Percentiles rank a stretch among this genome's conserved stretches.
phyloP scores from a whole-genome alignment of 2,888 invertebrate species.

The Drosophila peninsularis region DNA sequence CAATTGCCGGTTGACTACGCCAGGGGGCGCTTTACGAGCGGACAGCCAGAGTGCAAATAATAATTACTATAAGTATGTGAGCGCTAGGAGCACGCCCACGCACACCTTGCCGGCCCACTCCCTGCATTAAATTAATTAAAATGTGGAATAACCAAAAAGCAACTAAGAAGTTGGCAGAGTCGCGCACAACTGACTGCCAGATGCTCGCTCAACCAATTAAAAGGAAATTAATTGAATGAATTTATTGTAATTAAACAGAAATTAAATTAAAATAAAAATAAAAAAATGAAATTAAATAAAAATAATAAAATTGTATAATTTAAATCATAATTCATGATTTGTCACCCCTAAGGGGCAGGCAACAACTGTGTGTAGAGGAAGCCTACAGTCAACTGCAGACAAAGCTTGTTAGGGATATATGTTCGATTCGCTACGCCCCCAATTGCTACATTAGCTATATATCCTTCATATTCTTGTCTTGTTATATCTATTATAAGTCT shows the following conservation, averaged over 20 bases:
- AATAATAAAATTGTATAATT: no score
- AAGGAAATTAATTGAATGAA: no score
- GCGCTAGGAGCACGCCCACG: neutral
- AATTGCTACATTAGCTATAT: neutral
- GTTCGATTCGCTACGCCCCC: no score
- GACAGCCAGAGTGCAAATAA: slow-evolving; percentile 6
- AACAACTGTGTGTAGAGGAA: no score
- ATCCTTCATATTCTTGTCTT: neutral
- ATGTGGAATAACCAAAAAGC: slow-evolving; percentile 18
- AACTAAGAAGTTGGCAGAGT: neutral
- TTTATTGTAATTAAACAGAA: no score
- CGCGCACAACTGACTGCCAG: neutral
- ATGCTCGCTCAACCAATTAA: neutral
- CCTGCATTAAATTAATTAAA: slow-evolving; percentile 67
- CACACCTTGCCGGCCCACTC: slow-evolving; percentile 13
- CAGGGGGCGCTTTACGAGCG: slow-evolving; percentile 23
- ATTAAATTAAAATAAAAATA: no score
- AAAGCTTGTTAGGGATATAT: neutral
- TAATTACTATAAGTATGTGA: slow-evolving; percentile 36
- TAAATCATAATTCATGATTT: no score
- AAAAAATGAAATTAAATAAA: no score
- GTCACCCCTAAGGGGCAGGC: no score
- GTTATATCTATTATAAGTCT: neutral
- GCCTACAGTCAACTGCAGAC: neutral
- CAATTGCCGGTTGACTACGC: neutral